Conservation (phyloP, 2,797 vertebrate genomes). For the Enteromius argenteus region DNA sequence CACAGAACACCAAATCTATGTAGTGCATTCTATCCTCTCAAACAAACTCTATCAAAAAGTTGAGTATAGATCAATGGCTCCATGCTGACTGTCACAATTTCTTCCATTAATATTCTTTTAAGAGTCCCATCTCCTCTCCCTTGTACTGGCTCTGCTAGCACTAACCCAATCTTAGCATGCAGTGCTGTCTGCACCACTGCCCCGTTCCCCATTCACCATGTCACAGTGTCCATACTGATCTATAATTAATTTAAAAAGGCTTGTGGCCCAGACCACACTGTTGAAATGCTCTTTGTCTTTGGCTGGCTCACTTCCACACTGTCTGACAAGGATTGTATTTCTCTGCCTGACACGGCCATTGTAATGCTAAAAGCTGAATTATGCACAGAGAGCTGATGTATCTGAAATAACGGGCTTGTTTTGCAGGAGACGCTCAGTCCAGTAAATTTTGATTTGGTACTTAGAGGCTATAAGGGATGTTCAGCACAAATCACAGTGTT, state of each 20-base stretch:
- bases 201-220: conserved; percentile 66
- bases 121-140: neutral
- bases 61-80: neutral
- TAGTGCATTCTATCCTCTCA: neutral
- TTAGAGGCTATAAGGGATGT: conserved; percentile 44
- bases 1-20: neutral
- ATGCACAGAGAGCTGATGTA: conserved; percentile 68
- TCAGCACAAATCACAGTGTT: conserved; percentile 43
- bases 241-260: conserved; percentile 78
- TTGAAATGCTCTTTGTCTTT: conserved; percentile 71
- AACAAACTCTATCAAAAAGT: neutral
- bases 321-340: conserved; percentile 74
- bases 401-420: conserved; percentile 65
- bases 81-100: neutral
- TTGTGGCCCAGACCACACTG: conserved; percentile 69
- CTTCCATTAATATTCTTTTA: neutral
- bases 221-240: conserved; percentile 75
- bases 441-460: conserved; percentile 40
- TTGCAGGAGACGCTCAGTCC: conserved; percentile 58
- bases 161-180: conserved; percentile 71
- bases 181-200: conserved; percentile 54
- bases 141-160: neutral
- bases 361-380: conserved; percentile 68
- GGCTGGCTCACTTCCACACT: conserved; percentile 68
- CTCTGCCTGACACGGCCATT: conserved; percentile 68